phyloP scores from a whole-genome alignment of 2,113 vertebrate genomes.

The Nothocercus julius region DNA sequence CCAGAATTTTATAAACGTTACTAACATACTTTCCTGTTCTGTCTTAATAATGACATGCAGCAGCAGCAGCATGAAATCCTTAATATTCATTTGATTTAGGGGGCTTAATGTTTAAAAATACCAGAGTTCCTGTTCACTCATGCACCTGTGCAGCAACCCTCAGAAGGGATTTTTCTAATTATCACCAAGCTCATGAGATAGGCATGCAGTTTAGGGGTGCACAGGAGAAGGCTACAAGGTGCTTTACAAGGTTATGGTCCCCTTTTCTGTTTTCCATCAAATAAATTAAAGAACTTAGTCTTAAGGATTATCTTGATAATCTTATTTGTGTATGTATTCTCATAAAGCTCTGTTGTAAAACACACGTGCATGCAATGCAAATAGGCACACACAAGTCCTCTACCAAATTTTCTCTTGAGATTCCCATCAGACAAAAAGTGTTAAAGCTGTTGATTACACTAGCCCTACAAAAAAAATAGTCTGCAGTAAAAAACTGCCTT shows the following conservation, averaged over 20 bases:
- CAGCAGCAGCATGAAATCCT: not conserved
- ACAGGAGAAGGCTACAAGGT: not conserved
- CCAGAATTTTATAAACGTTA: not conserved
- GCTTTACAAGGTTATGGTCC: not conserved
- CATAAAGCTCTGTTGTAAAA: not conserved
- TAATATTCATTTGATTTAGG: not conserved
- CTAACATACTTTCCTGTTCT: not conserved
- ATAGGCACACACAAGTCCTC: not conserved
- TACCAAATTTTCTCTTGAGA: not conserved
- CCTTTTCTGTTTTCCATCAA: not conserved
- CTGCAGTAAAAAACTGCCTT: not conserved
- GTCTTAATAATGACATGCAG: not conserved
- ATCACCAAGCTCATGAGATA: not conserved
- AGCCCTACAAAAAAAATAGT: not conserved
- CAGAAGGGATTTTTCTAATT: not conserved
- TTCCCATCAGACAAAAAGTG: not conserved
- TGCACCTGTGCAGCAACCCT: not conserved
- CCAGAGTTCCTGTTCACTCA: not conserved
- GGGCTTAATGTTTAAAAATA: not conserved
- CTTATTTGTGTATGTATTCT: not conserved
- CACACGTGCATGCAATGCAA: not conserved
- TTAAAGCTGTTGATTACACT: too few species aligned
- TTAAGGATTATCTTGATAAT: not conserved
- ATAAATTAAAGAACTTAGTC: not conserved
- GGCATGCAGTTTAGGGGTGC: not conserved